Base-by-base conservation (phyloP, 1,140 invertebrate genomes). In the Calephelis nemesis region DNA sequence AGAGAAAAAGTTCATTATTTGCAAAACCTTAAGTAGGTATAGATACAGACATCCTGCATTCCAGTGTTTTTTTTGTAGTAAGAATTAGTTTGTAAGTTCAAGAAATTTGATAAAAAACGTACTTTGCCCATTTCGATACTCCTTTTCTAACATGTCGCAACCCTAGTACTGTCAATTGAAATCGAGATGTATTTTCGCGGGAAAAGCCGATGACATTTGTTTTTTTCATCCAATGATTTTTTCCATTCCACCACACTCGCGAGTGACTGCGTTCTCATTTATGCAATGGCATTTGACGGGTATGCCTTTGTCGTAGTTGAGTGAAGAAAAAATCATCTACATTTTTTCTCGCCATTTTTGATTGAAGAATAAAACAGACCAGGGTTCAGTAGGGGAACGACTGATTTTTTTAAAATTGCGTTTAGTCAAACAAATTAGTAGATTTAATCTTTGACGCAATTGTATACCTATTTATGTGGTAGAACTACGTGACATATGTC, bases 191-290 rank as follows among this genome's bases (percentile, higher is more conserved):
- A 60, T 60, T 60, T 78, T 74, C 75, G 74, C 66, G 71, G 74
- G 67, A 66, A 79, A 78, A 77, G 73, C 69, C 75, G 74, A 81
- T 81, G 82, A 83, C 82, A 78, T 79, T 80, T 73, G 65, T 80
- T 79, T 78, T 78, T 85, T 81, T 79, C 79, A 77, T 79, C 75
- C 78, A 77, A 90, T 90, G 88, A 90, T 90, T 90, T 89, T 65
- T 90, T 89, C 84, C 88, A 74, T 83, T 79, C 71, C 86, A 85
- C 85, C 84, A 88, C 81, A 84, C 81, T 81, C 83, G 77, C 81
- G 83, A 85, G 82, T 88, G 84, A 87, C 85, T 87, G 83, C 79
- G 82, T 88, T 88, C 84, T 90, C 87, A 90, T 90, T 90, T 88
- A 77, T 82, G 85, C 85, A 88, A 88, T 88, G 86, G 76, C 85